Evolutionary conservation across 2,113 vertebrate species (phyloP), one percentile per base, ranked within the genome.

Genomic region (Xiphophorus maculatus): DNA sequence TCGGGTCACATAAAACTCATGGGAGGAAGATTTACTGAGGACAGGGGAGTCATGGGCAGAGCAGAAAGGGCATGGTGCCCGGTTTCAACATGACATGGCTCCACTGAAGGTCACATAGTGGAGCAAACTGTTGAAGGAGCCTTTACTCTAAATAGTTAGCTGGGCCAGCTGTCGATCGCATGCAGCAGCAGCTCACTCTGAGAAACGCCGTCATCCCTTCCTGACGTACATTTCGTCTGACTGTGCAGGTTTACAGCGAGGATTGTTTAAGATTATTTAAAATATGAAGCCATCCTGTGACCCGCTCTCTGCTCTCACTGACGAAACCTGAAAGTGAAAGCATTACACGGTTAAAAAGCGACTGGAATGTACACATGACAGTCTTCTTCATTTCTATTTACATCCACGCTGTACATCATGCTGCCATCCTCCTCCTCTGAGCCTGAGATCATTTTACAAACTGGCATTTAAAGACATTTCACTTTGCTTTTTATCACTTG

Each of bases 31-130:
- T 29, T 17, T 35, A 33, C 10, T 66, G 62, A 66, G 10, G 27
- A 70, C n/a, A 75, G 61, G 66, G 37, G 44, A 27, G 30, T 33
- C 13, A 29, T 51, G 66, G 44, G 62, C 64, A 32, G 82, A 72
- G 79, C 73, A 66, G 68, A 85, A n/a, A 32, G 76, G 71, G 58
- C 15, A 9, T 63, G 77, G 80, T 87, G 84, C 88, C 66, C 11
- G 85, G 87, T 92, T 90, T 90, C 91, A 90, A 65, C 54, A 4
- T 66, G 71, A 33, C 44, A 15, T 32, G 82, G 68, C 74, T 80
- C 81, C 61, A 82, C 33, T 90, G 89, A 94, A 94, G 93, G 93
- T 93, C 92, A 93, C 88, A 90, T 77, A 88, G 79, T 89, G 82
- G 63, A 82, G 68, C 67, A 64, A 75, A 54, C 73, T 77, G 74